Conservation (phyloP, 2,888 invertebrate species). For the Drosophila ustulata region DNA sequence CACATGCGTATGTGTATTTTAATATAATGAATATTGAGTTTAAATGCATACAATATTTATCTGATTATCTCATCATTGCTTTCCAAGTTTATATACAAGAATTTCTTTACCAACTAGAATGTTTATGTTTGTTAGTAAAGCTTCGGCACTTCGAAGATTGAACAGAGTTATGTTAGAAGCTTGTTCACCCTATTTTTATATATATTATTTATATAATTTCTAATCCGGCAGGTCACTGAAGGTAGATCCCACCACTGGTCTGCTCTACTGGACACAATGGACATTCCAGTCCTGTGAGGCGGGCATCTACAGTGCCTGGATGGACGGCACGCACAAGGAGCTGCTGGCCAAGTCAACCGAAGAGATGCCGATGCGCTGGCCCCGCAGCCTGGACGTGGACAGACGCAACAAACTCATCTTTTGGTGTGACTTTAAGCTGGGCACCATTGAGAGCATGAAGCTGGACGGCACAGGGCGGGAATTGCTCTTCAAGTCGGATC, state of each 20-base stretch:
- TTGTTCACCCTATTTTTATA: no score
- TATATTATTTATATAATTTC: background rate
- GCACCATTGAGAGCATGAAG: constrained; percentile 89
- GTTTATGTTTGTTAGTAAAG: no score
- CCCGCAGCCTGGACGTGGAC: constrained; percentile 91
- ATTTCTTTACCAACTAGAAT: no score
- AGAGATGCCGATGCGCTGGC: constrained; percentile 87
- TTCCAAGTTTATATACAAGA: no score
- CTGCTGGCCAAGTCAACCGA: constrained; percentile 88
- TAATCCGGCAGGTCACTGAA: constrained; percentile 86
- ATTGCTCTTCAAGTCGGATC: constrained; percentile 85
- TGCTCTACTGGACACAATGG: constrained; percentile 93
- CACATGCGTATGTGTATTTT: no score
- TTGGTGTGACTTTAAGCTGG: constrained; percentile 90
- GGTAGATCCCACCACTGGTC: constrained; percentile 89
- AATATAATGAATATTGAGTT: no score
- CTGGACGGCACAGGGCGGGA: constrained; percentile 86
- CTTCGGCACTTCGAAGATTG: no score
- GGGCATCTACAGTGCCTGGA: constrained; percentile 89
- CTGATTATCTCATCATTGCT: no score
- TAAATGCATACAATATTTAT: no score
- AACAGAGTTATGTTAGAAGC: no score
- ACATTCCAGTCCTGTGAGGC: constrained; percentile 84
- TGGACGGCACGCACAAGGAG: constrained; percentile 90
- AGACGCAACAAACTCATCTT: constrained; percentile 86